Evolutionary conservation across 37 sponge, comb jelly and placozoan genomes (phyloP).

Genomic region (Oscarella lobularis): DNA sequence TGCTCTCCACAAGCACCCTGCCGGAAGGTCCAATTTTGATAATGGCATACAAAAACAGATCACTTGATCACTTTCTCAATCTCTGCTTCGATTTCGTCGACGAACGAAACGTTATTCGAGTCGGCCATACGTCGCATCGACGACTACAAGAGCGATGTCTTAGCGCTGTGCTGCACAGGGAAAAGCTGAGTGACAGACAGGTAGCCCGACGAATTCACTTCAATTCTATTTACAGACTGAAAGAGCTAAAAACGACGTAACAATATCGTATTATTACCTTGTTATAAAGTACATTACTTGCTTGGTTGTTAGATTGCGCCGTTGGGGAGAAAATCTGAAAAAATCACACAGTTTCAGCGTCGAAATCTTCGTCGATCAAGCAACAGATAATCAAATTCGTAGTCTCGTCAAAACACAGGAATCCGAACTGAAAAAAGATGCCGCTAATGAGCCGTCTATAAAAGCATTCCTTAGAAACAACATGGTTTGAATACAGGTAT

Average conservation of each 20-base stretch:
- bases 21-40: not conserved
- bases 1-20: not conserved
- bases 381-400: no score
- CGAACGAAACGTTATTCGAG: not conserved
- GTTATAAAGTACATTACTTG: no score
- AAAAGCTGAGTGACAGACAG: not conserved
- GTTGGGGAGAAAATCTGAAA: no score
- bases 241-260: not conserved
- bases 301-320: no score
- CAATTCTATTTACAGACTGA: not conserved
- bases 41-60: not conserved
- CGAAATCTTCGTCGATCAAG: no score
- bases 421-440: no score
- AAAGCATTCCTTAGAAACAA: no score
- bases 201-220: not conserved
- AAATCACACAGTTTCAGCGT: no score
- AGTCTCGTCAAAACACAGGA: no score
- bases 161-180: not conserved
- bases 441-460: no score
- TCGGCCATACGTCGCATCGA: not conserved
- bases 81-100: not conserved
- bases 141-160: not conserved
- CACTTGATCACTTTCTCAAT: not conserved
- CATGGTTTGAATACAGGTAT: no score
- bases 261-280: no score